These are phyloP conservation scores for Plodia interpunctella DNA, from an alignment of 1,140 invertebrate genomes.

Conservation along the genomic window DNA sequence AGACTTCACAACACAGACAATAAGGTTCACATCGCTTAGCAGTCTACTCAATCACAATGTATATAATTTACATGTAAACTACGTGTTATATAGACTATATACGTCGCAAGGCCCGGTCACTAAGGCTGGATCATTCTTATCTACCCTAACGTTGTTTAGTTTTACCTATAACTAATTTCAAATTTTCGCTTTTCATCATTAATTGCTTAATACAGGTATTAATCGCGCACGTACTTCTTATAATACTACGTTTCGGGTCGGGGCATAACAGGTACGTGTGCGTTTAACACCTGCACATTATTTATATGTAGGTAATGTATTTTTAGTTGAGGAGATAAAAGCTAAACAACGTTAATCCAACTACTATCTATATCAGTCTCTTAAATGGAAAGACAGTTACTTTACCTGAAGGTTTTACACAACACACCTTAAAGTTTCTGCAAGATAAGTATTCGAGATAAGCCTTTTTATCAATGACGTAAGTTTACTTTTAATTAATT, in stretches of 20 bases:
- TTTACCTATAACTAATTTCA: too few species aligned
- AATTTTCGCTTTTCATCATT: too few species aligned
- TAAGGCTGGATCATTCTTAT: neutral
- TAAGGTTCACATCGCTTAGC: conserved; percentile 1
- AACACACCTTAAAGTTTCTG: neutral
- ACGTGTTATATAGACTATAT: neutral
- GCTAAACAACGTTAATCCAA: neutral
- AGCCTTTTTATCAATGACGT: too few species aligned
- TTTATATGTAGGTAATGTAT: too few species aligned
- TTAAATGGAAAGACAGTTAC: neutral
- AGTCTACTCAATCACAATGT: neutral
- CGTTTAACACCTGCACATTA: too few species aligned
- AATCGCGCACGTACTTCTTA: too few species aligned
- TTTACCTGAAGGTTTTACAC: neutral
- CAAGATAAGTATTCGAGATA: too few species aligned
- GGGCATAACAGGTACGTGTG: too few species aligned
- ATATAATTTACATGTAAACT: neutral
- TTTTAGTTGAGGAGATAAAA: neutral
- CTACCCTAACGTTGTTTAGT: neutral
- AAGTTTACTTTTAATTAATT: too few species aligned
- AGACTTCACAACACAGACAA: neutral
- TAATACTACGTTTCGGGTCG: too few species aligned
- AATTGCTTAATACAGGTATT: too few species aligned
- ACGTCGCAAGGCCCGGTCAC: neutral
- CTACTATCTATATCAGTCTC: neutral